These are phyloP conservation scores for Antheraea yamamai DNA, from an alignment of 2,888 invertebrate genomes.

Conservation along the genomic window DNA sequence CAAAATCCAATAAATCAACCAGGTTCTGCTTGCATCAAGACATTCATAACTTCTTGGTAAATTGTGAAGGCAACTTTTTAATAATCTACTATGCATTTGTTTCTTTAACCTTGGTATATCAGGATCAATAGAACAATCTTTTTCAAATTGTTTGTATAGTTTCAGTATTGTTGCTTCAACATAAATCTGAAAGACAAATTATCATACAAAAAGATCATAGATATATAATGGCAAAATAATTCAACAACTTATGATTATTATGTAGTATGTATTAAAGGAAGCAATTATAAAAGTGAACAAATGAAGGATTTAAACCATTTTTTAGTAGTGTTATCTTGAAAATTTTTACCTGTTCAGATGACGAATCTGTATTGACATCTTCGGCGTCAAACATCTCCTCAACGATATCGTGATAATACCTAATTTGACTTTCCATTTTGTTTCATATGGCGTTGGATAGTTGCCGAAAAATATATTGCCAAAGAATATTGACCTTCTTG, in stretches of 20 bases:
- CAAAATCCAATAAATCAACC: slow-evolving; percentile 98
- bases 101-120: slow-evolving; percentile 84
- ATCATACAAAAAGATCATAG: background rate
- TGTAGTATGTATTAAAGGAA: background rate
- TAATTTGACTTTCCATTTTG: slow-evolving; percentile 64
- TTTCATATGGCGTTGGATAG: background rate
- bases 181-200: slow-evolving; percentile 55
- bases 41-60: slow-evolving; percentile 89
- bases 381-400: slow-evolving; percentile 83
- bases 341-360: slow-evolving; percentile 63
- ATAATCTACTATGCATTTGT: slow-evolving; percentile 84
- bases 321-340: background rate
- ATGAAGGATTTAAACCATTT: background rate
- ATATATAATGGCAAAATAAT: too few relatives aligned
- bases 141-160: slow-evolving; percentile 69
- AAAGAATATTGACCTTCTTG: slow-evolving; percentile 4
- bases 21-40: slow-evolving; percentile 97
- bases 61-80: slow-evolving; percentile 85
- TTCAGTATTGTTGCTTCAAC: slow-evolving; percentile 66
- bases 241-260: background rate
- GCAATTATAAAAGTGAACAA: background rate
- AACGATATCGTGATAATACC: slow-evolving; percentile 63
- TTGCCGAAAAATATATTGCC: slow-evolving; percentile 16
- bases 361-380: slow-evolving; percentile 68
- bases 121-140: slow-evolving; percentile 68